These are phyloP conservation scores for Halocynthia aurantium DNA, from an alignment of 23 tunicate species.

Conservation along the genomic window DNA sequence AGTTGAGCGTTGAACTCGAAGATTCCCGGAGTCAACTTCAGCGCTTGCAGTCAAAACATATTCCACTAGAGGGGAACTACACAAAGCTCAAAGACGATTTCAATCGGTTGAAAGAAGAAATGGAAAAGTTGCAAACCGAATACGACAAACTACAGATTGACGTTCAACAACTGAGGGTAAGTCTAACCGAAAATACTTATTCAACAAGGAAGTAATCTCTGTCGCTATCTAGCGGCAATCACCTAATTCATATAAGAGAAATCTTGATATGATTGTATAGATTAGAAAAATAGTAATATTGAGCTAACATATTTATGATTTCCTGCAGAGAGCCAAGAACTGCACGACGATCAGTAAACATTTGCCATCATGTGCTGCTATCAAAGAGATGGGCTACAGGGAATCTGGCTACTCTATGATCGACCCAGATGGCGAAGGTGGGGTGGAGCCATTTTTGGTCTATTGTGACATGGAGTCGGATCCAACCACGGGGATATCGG, in stretches of 20 bases:
- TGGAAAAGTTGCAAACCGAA: conserved; percentile 19
- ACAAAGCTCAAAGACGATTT: conserved; percentile 35
- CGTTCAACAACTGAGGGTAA: conserved; percentile 3
- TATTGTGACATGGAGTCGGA: conserved; percentile 95
- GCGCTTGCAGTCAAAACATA: conserved; percentile 18
- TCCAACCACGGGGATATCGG: conserved; percentile 73
- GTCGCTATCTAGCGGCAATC: no score
- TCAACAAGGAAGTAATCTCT: no score
- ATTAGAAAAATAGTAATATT: no score
- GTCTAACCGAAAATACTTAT: background rate
- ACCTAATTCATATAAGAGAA: no score
- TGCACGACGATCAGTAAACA: conserved; percentile 83
- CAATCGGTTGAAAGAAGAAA: conserved; percentile 14
- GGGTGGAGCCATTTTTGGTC: conserved; percentile 81
- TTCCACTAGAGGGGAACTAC: conserved; percentile 61
- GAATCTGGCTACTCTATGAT: conserved; percentile 90
- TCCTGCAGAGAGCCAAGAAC: conserved; percentile 52
- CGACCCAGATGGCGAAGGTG: conserved; percentile 98
- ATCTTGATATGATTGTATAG: no score
- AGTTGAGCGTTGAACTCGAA: conserved; percentile 29
- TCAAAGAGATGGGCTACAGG: conserved; percentile 90
- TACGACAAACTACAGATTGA: conserved; percentile 30
- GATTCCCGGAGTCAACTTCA: conserved; percentile 34
- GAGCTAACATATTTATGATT: background rate
- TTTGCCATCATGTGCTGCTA: conserved; percentile 94